These are phyloP conservation scores for Saturnia japonica DNA, from an alignment of 2,888 invertebrate genomes.

Conservation along the genomic window DNA sequence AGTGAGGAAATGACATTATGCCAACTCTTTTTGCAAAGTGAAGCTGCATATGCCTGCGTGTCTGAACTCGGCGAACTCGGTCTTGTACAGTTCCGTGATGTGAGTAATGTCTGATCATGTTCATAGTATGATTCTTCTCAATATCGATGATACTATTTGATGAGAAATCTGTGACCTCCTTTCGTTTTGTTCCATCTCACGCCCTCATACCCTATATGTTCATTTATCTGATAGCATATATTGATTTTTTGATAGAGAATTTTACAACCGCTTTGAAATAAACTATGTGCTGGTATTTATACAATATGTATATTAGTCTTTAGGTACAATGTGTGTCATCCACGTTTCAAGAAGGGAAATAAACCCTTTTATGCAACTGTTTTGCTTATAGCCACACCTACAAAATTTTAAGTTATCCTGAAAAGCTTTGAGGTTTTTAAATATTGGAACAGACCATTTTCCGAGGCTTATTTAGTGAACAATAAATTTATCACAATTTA, in stretches of 20 bases:
- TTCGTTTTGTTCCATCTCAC: constrained; percentile 39
- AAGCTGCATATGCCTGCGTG: constrained; percentile 98
- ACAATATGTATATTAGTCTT: neutral
- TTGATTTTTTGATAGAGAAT: constrained; percentile 26
- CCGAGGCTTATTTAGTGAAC: too few relatives aligned
- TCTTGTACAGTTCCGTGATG: constrained; percentile 97
- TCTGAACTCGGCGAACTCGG: constrained; percentile 98
- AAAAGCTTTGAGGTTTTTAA: too few relatives aligned
- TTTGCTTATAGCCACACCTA: too few relatives aligned
- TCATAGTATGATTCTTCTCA: constrained; percentile 35
- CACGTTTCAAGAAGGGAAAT: too few relatives aligned
- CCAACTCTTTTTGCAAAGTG: constrained; percentile 98
- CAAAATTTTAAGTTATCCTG: too few relatives aligned
- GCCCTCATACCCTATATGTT: constrained; percentile 36
- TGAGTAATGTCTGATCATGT: constrained; percentile 75
- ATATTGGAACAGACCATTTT: too few relatives aligned
- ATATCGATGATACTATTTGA: constrained; percentile 24
- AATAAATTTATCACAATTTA: too few relatives aligned
- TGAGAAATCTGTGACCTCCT: constrained; percentile 53
- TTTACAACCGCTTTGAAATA: neutral
- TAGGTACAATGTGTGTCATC: neutral
- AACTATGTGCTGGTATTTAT: neutral
- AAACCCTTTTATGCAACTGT: too few relatives aligned
- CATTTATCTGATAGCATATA: constrained; percentile 31
- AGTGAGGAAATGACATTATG: constrained; percentile 99